A percentile compares a stretch with the other conserved stretches of the same genome.
These are phyloP conservation scores for Gadopsis marmoratus DNA, from an alignment of 2,797 vertebrate species.

Conservation along the genomic window DNA sequence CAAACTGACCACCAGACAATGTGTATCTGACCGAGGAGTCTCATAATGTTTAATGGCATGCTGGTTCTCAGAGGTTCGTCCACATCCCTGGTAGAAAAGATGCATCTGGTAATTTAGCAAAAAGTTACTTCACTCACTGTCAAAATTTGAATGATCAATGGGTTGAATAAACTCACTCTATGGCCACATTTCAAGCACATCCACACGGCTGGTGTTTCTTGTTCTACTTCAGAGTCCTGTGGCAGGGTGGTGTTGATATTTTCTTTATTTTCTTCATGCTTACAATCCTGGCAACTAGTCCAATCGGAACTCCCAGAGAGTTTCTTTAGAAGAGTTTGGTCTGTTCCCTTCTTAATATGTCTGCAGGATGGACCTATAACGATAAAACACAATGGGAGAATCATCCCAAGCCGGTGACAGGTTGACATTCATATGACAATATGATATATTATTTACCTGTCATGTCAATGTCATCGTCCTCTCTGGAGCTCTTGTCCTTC, in stretches of 20 bases:
- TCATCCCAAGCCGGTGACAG: neutral
- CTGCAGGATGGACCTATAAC: conserved; percentile 86
- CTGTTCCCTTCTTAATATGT: conserved; percentile 92
- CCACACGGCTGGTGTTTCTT: conserved; percentile 87
- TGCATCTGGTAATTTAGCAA: neutral
- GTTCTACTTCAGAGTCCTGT: conserved; percentile 60
- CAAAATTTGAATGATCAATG: neutral
- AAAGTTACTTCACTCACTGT: neutral
- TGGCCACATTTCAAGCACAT: conserved; percentile 97
- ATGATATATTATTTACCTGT: conserved; percentile 78
- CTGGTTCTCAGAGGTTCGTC: conserved; percentile 87
- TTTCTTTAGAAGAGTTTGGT: conserved; percentile 90
- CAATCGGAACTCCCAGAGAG: conserved; percentile 83
- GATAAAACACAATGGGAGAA: neutral
- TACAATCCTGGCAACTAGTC: conserved; percentile 92
- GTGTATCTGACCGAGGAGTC: conserved; percentile 91
- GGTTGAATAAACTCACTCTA: conserved; percentile 84
- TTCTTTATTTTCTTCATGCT: conserved; percentile 82
- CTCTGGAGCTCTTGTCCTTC: conserved; percentile 84
- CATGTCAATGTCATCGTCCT: conserved; percentile 82
- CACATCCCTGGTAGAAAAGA: conserved; percentile 88
- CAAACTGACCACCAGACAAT: conserved; percentile 91
- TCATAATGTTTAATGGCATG: conserved; percentile 92
- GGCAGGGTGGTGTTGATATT: conserved; percentile 50
- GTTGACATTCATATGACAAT: neutral